Conservation (phyloP, 2,113 vertebrate species). For the Mobula birostris region DNA sequence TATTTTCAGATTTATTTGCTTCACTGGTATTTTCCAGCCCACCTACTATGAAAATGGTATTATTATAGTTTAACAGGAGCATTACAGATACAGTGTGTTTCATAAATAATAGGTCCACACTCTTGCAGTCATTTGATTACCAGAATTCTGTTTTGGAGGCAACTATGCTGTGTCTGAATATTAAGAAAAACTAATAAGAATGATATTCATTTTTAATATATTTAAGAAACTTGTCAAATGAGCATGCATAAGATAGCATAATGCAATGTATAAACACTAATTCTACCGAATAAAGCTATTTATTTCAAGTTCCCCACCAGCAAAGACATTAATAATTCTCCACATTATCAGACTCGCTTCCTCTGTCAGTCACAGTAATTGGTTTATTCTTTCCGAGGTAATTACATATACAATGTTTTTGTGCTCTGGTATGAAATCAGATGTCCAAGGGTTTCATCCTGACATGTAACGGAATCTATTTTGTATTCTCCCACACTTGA, state of each 20-base stretch:
- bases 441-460: neutral
- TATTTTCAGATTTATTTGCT: neutral
- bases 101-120: neutral
- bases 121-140: neutral
- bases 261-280: neutral
- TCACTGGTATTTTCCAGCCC: neutral
- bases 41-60: neutral
- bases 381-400: neutral
- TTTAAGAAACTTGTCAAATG: neutral
- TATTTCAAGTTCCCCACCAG: neutral
- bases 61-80: neutral
- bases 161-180: neutral
- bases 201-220: neutral
- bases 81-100: neutral
- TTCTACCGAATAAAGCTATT: neutral
- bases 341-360: neutral
- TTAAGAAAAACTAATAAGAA: neutral
- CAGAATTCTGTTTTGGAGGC: neutral
- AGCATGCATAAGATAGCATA: neutral
- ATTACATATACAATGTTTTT: neutral
- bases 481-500: neutral
- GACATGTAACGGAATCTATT: neutral
- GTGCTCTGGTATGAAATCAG: neutral
- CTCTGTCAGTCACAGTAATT: neutral
- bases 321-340: neutral